Evolutionary conservation across 2,113 vertebrate genomes (phyloP).

Genomic region (Trichechus manatus): DNA sequence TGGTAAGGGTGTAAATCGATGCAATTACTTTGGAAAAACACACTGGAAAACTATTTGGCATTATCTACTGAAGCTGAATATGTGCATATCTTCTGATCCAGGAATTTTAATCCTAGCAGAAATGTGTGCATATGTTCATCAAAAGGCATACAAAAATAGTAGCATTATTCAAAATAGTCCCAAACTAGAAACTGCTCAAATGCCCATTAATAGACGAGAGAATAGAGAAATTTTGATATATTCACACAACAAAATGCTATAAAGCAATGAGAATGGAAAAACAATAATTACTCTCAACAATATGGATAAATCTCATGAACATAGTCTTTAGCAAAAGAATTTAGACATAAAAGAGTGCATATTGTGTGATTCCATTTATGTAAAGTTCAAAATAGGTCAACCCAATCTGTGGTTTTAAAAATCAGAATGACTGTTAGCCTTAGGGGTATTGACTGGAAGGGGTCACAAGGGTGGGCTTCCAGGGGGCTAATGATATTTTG

Average conservation of each 20-base stretch:
- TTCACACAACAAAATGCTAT: not conserved
- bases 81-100: not conserved
- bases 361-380: not conserved
- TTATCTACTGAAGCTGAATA: not conserved
- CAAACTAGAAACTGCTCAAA: not conserved
- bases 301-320: not conserved
- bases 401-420: not conserved
- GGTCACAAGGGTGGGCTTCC: not conserved
- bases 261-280: not conserved
- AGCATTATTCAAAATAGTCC: not conserved
- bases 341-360: not conserved
- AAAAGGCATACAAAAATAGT: not conserved
- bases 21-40: not conserved
- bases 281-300: not conserved
- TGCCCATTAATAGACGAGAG: not conserved
- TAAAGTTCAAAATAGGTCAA: not conserved
- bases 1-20: not conserved
- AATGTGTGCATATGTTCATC: not conserved
- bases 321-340: not conserved
- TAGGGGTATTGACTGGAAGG: not conserved
- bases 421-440: not conserved
- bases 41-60: not conserved
- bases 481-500: not conserved
- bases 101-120: not conserved
- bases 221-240: not conserved